A percentile compares a stretch with the other conserved stretches of the same genome.
phyloP scores from a whole-genome alignment of 2,888 invertebrate genomes.

The Chalcis sispes region DNA sequence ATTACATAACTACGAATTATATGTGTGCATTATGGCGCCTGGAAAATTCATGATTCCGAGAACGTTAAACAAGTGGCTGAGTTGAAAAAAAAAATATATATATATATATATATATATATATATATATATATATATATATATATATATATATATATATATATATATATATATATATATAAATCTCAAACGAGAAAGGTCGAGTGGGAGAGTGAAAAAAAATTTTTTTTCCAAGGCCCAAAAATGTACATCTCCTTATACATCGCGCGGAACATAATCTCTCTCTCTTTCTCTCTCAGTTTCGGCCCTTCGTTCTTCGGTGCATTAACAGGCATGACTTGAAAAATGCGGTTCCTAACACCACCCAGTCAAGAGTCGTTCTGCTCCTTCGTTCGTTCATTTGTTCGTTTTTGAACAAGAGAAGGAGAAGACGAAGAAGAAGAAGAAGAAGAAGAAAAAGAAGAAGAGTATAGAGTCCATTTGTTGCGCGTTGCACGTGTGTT shows the following conservation, averaged over 20 bases:
- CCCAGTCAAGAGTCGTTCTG: not conserved
- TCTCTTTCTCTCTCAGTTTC: slow-evolving; percentile 56
- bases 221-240: not conserved
- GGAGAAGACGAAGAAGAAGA: slow-evolving; percentile 60
- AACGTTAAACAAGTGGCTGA: slow-evolving; percentile 47
- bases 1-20: slow-evolving; percentile 1
- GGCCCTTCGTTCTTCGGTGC: slow-evolving; percentile 54
- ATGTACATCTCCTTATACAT: not conserved
- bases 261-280: not conserved
- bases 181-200: slow-evolving; percentile 50
- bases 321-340: slow-evolving; percentile 75
- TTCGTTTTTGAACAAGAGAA: slow-evolving; percentile 59
- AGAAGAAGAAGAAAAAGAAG: too few species aligned
- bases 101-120: too few species aligned
- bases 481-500: too few species aligned
- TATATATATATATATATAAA: too few species aligned
- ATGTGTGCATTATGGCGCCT: not conserved
- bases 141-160: too few species aligned
- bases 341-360: slow-evolving; percentile 67
- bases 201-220: slow-evolving; percentile 19
- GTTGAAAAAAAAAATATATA: too few species aligned
- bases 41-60: slow-evolving; percentile 56
- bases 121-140: too few species aligned
- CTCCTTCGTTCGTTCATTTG: slow-evolving; percentile 61
- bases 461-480: too few species aligned